phyloP scores from a whole-genome alignment of 2,888 invertebrate genomes.

The Rutpela maculata region DNA sequence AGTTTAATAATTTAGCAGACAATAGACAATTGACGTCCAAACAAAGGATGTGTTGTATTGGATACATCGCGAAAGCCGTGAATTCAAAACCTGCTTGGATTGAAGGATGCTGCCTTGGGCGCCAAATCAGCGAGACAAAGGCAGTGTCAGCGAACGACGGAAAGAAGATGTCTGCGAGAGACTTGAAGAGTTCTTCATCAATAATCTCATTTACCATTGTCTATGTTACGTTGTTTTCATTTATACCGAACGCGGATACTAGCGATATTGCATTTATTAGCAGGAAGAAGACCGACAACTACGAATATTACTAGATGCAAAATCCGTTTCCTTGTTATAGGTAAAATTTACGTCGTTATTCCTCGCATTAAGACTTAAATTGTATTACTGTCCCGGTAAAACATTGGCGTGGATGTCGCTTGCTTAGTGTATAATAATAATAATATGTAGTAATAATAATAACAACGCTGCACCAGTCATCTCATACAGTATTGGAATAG shows the following conservation, averaged over 20 bases:
- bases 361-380: too few species aligned
- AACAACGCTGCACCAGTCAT: too few species aligned
- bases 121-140: constrained; percentile 65
- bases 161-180: constrained; percentile 66
- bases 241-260: background rate
- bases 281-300: background rate
- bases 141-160: constrained; percentile 61
- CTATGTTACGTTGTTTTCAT: constrained; percentile 56
- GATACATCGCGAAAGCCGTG: constrained; percentile 48
- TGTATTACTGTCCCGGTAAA: too few species aligned
- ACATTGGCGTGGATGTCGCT: too few species aligned
- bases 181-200: constrained; percentile 69
- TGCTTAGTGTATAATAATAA: too few species aligned
- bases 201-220: constrained; percentile 67
- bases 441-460: too few species aligned
- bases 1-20: constrained; percentile 54
- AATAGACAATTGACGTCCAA: constrained; percentile 51
- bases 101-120: constrained; percentile 61
- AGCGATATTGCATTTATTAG: constrained; percentile 1
- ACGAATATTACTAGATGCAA: background rate
- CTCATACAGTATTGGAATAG: too few species aligned
- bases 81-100: constrained; percentile 50
- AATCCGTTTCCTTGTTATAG: background rate
- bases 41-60: constrained; percentile 53
- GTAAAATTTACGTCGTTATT: background rate